Conservation (phyloP, 2,797 vertebrate genomes). For the Cuniculus paca region DNA sequence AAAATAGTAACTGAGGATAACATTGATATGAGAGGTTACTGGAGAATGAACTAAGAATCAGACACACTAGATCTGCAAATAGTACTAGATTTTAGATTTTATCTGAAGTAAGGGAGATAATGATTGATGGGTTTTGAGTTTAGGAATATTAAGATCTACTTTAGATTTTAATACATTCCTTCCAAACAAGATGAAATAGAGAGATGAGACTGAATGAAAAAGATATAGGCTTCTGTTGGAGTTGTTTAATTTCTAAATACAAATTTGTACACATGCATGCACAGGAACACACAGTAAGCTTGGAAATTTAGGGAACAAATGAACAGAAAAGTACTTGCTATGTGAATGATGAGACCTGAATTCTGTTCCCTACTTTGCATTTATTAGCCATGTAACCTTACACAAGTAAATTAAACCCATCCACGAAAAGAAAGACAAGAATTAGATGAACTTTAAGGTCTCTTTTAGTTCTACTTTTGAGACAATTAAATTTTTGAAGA, state of each 20-base stretch:
- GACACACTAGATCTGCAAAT: not conserved
- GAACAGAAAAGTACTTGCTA: not conserved
- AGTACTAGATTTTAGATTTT: not conserved
- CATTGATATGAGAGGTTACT: not conserved
- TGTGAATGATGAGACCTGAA: not conserved
- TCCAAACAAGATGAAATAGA: not conserved
- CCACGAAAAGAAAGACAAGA: constrained; percentile 47
- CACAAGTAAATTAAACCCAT: constrained; percentile 63
- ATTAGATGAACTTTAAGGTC: constrained; percentile 64
- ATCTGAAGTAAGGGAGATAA: not conserved
- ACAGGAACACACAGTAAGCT: not conserved
- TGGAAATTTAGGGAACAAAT: not conserved
- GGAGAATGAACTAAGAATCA: not conserved
- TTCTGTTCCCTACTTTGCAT: constrained; percentile 25
- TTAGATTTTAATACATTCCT: not conserved
- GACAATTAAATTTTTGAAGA: constrained; percentile 66
- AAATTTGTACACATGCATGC: not conserved
- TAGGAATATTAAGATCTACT: not conserved
- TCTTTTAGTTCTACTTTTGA: constrained; percentile 32
- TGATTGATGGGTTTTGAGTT: not conserved
- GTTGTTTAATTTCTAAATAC: not conserved
- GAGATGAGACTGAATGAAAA: not conserved
- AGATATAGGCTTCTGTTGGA: not conserved
- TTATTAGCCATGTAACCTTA: constrained; percentile 25
- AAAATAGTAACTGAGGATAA: not conserved